phyloP scores from a whole-genome alignment of 2,113 vertebrate species.

The Rhizomys pruinosus region DNA sequence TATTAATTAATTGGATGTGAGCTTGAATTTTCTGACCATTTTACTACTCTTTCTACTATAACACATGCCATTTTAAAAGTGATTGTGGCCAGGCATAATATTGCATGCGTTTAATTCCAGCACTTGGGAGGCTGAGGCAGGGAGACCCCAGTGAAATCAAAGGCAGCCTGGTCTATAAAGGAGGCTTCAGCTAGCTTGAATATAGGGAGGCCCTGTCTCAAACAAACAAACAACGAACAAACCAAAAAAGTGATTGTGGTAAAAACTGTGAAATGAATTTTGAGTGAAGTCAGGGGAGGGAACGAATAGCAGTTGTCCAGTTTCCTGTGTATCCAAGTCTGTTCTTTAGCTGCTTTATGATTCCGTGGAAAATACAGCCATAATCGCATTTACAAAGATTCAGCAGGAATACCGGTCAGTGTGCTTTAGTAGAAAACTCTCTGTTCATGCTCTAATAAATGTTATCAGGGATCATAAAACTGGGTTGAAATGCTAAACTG shows the following conservation, averaged over 20 bases:
- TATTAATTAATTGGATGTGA: not conserved
- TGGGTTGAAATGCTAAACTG: not conserved
- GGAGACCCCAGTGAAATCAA: too few species aligned
- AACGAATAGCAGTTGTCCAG: not conserved
- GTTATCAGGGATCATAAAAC: constrained; percentile 7
- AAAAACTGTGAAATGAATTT: constrained; percentile 44
- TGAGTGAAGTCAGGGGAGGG: not conserved
- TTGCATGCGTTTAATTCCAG: too few species aligned
- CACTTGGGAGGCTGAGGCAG: too few species aligned
- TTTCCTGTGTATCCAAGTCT: not conserved
- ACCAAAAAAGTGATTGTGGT: not conserved
- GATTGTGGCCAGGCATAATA: not conserved
- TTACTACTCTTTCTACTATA: not conserved
- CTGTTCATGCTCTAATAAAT: constrained; percentile 22
- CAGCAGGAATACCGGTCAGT: not conserved
- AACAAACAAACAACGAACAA: too few species aligned
- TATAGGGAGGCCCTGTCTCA: too few species aligned
- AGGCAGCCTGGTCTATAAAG: too few species aligned
- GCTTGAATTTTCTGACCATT: not conserved
- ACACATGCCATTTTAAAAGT: not conserved
- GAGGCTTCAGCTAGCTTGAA: too few species aligned
- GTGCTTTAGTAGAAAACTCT: constrained; percentile 33
- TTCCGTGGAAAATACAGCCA: constrained; percentile 17
- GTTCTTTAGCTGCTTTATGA: constrained; percentile 26
- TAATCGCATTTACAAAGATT: constrained; percentile 41